These are phyloP conservation scores for Corvus hawaiiensis DNA, from an alignment of 2,113 vertebrate species.

Conservation along the genomic window DNA sequence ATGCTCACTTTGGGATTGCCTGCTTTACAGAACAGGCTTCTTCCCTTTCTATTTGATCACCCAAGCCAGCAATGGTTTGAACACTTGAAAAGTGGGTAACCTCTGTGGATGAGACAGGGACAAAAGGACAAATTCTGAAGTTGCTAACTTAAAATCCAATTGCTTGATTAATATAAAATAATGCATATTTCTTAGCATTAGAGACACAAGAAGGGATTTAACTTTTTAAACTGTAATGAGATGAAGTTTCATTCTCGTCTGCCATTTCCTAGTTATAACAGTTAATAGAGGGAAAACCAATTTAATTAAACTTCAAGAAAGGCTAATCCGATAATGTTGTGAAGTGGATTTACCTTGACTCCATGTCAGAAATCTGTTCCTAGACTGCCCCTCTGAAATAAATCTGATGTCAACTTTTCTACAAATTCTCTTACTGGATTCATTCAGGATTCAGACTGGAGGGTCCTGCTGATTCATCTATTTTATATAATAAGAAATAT, in stretches of 20 bases:
- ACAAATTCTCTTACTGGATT: background rate
- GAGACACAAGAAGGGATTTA: background rate
- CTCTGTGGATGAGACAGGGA: background rate
- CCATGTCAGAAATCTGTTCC: background rate
- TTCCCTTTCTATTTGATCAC: background rate
- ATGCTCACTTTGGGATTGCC: background rate
- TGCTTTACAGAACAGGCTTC: background rate
- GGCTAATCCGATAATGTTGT: background rate
- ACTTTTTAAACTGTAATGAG: background rate
- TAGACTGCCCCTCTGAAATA: background rate
- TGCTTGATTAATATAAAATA: background rate
- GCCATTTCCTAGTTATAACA: background rate
- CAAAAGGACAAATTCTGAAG: background rate
- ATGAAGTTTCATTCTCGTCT: background rate
- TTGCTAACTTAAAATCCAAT: background rate
- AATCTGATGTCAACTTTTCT: background rate
- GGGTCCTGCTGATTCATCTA: background rate
- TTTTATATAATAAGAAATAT: background rate
- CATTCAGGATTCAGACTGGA: background rate
- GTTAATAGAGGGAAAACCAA: background rate
- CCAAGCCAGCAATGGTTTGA: background rate
- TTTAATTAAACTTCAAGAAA: slow-evolving; percentile 26
- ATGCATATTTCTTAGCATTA: background rate
- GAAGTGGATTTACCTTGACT: slow-evolving; percentile 23
- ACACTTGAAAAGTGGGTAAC: background rate